Conservation (phyloP, 2,888 invertebrate genomes). For the Drosophila demipolita region DNA sequence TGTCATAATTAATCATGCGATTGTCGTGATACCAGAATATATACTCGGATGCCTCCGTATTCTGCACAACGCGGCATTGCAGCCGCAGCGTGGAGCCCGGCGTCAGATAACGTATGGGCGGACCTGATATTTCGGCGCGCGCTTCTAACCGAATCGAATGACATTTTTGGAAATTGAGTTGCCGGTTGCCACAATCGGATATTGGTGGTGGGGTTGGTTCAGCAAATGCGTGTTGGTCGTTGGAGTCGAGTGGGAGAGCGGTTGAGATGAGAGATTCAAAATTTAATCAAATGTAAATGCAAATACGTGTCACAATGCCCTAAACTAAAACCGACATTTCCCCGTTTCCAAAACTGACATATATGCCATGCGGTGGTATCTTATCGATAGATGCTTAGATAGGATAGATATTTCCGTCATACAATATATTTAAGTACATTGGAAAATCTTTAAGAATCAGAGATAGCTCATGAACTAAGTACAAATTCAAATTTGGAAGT, state of each 20-base stretch:
- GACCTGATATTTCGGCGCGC: constrained; percentile 93
- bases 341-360: not conserved
- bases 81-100: constrained; percentile 93
- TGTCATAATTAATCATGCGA: constrained; percentile 96
- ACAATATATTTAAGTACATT: not conserved
- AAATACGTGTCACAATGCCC: constrained; percentile 34
- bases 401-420: not conserved
- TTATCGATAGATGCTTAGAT: not conserved
- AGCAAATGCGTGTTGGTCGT: not conserved
- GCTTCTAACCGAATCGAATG: constrained; percentile 88
- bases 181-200: constrained; percentile 50
- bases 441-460: not conserved
- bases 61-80: constrained; percentile 93
- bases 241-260: constrained; percentile 18
- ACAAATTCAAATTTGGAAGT: not conserved
- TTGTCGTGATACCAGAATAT: constrained; percentile 96
- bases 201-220: constrained; percentile 8
- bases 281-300: constrained; percentile 61
- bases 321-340: constrained; percentile 28
- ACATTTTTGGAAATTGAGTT: constrained; percentile 64
- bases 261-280: constrained; percentile 44
- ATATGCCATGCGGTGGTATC: not conserved
- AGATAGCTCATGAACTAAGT: not conserved
- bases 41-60: constrained; percentile 93
- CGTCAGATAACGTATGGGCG: constrained; percentile 93